Percentiles rank a stretch among this genome's conserved stretches.
Conservation (phyloP, 2,888 invertebrate genomes). For the Rhopalosiphum nymphaeae region DNA sequence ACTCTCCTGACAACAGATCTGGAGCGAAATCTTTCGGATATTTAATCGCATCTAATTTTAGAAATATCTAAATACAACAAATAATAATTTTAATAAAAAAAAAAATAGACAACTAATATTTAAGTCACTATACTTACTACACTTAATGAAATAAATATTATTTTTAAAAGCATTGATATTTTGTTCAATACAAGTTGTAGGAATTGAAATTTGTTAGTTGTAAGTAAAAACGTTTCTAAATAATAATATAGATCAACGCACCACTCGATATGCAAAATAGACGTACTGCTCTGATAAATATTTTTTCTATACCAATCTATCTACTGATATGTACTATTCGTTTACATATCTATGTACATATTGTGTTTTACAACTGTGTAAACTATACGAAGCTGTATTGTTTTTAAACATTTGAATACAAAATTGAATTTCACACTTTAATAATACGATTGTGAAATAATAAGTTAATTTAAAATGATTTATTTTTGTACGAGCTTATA, state of each 20-base stretch:
- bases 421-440: neutral
- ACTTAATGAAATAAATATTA: neutral
- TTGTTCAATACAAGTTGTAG: neutral
- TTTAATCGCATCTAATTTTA: neutral
- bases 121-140: neutral
- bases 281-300: neutral
- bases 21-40: constrained; percentile 48
- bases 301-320: neutral
- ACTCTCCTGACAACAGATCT: neutral
- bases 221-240: neutral
- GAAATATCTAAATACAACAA: neutral
- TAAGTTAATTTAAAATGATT: too few species aligned
- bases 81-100: neutral
- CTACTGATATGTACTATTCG: too few species aligned
- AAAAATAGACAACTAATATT: neutral
- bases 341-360: neutral
- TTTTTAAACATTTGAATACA: neutral
- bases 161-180: neutral
- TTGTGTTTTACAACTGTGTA: constrained; percentile 2
- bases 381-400: neutral
- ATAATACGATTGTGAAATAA: neutral
- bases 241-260: neutral
- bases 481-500: neutral
- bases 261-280: neutral
- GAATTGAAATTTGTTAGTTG: neutral